These are phyloP conservation scores for Tapirus indicus DNA, from an alignment of 2,797 vertebrate species.

Conservation along the genomic window DNA sequence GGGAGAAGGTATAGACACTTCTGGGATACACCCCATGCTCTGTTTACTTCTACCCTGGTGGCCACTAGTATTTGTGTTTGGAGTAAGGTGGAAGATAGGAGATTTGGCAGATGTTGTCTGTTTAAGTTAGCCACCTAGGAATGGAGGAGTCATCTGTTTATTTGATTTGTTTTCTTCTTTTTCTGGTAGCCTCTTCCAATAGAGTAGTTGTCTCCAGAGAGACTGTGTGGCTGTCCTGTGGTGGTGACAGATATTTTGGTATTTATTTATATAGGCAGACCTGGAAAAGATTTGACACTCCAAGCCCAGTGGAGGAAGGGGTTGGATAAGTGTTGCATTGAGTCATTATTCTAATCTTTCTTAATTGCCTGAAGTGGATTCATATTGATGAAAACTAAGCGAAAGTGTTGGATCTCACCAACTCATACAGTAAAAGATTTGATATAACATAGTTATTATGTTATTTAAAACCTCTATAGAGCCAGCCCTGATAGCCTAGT, in stretches of 20 bases:
- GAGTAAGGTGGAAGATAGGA: background rate
- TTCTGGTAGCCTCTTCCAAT: background rate
- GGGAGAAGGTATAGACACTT: background rate
- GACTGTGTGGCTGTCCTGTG: background rate
- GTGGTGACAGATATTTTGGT: background rate
- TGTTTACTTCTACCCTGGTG: background rate
- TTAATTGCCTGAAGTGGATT: background rate
- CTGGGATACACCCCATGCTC: background rate
- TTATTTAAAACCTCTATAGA: background rate
- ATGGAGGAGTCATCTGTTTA: background rate
- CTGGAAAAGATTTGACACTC: background rate
- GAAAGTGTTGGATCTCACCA: background rate
- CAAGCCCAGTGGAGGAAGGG: background rate
- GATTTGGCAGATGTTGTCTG: background rate
- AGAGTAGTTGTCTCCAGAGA: background rate
- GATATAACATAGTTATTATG: background rate
- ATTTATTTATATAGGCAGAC: background rate
- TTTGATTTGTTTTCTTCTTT: background rate
- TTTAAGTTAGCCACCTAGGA: background rate
- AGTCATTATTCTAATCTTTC: background rate
- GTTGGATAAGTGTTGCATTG: background rate
- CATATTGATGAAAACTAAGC: background rate
- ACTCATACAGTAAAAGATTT: background rate
- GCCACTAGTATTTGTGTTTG: background rate
- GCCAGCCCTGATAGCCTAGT: too few relatives aligned